phyloP scores from a whole-genome alignment of 2,888 invertebrate species.

The Drosophila cracens region DNA sequence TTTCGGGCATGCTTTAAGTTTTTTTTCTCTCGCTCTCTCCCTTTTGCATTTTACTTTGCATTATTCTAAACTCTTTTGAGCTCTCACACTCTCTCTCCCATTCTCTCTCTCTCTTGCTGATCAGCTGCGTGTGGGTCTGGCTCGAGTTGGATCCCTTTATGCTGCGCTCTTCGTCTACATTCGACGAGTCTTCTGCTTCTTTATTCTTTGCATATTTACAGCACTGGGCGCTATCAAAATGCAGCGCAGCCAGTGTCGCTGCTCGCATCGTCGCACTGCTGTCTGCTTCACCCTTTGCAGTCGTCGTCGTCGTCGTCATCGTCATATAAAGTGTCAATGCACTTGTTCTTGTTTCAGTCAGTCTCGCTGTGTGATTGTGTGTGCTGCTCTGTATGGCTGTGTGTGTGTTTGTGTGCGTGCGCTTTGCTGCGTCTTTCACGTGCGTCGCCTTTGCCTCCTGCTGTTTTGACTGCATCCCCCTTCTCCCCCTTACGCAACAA shows the following conservation, averaged over 20 bases:
- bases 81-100: constrained; percentile 10
- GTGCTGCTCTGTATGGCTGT: constrained; percentile 21
- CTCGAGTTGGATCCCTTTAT: constrained; percentile 74
- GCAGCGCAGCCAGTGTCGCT: constrained; percentile 65
- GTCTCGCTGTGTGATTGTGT: constrained; percentile 35
- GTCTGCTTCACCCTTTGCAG: constrained; percentile 75
- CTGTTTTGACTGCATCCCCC: constrained; percentile 62
- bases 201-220: constrained; percentile 55
- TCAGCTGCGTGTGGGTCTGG: constrained; percentile 60
- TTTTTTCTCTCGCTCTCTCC: constrained; percentile 24
- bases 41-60: constrained; percentile 8
- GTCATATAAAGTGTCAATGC: constrained; percentile 82
- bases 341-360: constrained; percentile 82
- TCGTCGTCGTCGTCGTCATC: constrained; percentile 54
- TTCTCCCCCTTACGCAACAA: not conserved
- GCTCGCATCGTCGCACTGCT: constrained; percentile 43
- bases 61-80: not conserved
- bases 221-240: constrained; percentile 65
- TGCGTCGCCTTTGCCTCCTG: constrained; percentile 77
- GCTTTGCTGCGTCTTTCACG: constrained; percentile 78
- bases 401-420: constrained; percentile 60
- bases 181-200: constrained; percentile 18
- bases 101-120: constrained; percentile 30
- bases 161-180: constrained; percentile 28
- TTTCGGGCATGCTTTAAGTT: constrained; percentile 49